Conservation (phyloP, 2,888 invertebrate genomes). For the Brachyptera risi region DNA sequence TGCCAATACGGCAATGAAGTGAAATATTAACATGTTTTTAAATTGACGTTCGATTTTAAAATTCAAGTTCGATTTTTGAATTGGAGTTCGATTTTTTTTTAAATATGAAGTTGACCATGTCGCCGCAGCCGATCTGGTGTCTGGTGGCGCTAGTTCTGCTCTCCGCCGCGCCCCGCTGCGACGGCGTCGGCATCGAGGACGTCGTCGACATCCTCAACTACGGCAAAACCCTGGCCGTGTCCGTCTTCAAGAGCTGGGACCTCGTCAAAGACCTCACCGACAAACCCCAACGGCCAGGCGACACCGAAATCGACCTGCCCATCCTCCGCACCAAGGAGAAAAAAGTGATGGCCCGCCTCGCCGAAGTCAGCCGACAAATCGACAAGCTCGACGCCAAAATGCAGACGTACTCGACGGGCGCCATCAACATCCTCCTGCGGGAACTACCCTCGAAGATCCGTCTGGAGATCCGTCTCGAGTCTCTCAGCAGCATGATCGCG, state of each 20-base stretch:
- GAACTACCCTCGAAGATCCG: conserved; percentile 50
- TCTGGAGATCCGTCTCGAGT: conserved; percentile 57
- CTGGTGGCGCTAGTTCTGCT: not conserved
- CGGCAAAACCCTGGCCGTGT: conserved; percentile 36
- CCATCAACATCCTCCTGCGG: conserved; percentile 39
- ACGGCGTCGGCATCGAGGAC: conserved; percentile 14
- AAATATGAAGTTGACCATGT: too few species aligned
- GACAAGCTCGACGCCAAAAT: conserved; percentile 44
- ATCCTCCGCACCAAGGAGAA: conserved; percentile 58
- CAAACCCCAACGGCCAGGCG: conserved; percentile 50
- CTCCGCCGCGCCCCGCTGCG: not conserved
- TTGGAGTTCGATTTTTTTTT: too few species aligned
- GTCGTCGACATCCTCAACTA: conserved; percentile 35
- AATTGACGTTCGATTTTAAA: too few species aligned
- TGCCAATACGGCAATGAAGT: too few species aligned
- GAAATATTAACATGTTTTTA: too few species aligned
- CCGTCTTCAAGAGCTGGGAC: conserved; percentile 39
- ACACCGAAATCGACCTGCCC: conserved; percentile 56
- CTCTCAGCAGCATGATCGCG: conserved; percentile 57
- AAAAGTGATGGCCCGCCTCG: conserved; percentile 53
- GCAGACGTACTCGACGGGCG: conserved; percentile 24
- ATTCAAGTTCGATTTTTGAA: too few species aligned
- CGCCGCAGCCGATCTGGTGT: not conserved
- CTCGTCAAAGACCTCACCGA: conserved; percentile 27
- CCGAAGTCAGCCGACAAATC: conserved; percentile 45